Evolutionary conservation across 2,888 invertebrate species (phyloP).

Genomic region (Xanthia icteritia): DNA sequence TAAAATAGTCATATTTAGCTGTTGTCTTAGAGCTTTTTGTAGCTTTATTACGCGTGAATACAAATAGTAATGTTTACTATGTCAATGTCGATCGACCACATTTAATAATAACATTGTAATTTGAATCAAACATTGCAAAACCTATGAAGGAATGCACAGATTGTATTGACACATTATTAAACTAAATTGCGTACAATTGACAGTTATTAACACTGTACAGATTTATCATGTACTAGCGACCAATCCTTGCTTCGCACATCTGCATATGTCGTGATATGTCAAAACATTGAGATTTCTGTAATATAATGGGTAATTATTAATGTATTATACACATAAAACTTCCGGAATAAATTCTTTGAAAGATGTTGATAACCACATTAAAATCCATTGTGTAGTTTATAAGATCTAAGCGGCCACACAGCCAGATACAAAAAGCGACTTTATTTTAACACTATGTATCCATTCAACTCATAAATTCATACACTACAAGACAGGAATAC

Average conservation of each 20-base stretch:
- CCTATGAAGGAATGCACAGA: neutral
- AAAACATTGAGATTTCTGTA: no score
- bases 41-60: no score
- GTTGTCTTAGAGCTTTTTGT: no score
- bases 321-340: no score
- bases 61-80: no score
- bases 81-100: neutral
- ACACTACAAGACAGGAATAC: conserved; percentile 10
- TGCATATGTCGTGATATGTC: no score
- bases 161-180: conserved; percentile 23
- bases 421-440: no score
- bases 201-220: conserved; percentile 6
- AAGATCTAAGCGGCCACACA: neutral
- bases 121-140: conserved; percentile 7
- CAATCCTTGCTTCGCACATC: no score
- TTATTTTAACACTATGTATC: neutral
- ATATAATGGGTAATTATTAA: no score
- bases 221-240: neutral
- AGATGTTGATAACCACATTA: neutral
- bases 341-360: no score
- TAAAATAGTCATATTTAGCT: no score
- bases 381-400: neutral
- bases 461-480: neutral
- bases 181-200: conserved; percentile 45
- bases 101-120: neutral